A percentile compares a stretch with the other conserved stretches of the same genome.
Evolutionary conservation across 1,140 invertebrate species (phyloP).

Genomic region (Chionoecetes opilio): DNA sequence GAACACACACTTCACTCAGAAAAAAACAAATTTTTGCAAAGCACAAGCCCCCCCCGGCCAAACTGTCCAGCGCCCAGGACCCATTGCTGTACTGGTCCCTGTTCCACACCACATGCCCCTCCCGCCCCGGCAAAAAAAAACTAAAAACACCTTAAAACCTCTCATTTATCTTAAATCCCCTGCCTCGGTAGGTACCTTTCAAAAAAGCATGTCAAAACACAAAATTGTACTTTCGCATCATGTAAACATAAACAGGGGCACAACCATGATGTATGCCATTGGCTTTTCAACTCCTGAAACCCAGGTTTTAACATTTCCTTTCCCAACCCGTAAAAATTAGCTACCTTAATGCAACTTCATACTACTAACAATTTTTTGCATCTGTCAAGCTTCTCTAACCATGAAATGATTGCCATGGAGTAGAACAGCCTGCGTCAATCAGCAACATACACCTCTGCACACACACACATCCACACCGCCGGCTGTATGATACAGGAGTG

Average conservation of each 20-base stretch:
- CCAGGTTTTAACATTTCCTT: not conserved
- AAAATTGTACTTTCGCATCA: not conserved
- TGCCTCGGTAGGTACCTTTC: not conserved
- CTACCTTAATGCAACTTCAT: not conserved
- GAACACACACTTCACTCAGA: not conserved
- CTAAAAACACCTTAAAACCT: not conserved
- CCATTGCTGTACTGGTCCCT: not conserved
- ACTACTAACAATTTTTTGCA: slow-evolving; percentile 6
- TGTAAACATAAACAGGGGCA: not conserved
- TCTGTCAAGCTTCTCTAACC: too few species aligned
- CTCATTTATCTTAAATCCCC: not conserved
- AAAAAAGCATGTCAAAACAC: not conserved
- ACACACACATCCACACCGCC: not conserved
- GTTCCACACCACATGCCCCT: not conserved
- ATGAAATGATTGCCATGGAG: too few species aligned
- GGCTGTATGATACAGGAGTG: not conserved
- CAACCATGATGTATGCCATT: not conserved
- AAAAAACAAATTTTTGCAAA: not conserved
- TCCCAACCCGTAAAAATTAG: not conserved
- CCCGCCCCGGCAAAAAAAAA: not conserved
- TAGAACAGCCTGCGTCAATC: not conserved
- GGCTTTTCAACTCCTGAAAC: not conserved
- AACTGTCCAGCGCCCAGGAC: not conserved
- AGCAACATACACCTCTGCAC: not conserved
- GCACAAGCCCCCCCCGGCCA: not conserved